Evolutionary conservation across 2,797 vertebrate genomes (phyloP), one percentile per base, ranked within the genome.

Genomic region (Taeniopygia guttata): DNA sequence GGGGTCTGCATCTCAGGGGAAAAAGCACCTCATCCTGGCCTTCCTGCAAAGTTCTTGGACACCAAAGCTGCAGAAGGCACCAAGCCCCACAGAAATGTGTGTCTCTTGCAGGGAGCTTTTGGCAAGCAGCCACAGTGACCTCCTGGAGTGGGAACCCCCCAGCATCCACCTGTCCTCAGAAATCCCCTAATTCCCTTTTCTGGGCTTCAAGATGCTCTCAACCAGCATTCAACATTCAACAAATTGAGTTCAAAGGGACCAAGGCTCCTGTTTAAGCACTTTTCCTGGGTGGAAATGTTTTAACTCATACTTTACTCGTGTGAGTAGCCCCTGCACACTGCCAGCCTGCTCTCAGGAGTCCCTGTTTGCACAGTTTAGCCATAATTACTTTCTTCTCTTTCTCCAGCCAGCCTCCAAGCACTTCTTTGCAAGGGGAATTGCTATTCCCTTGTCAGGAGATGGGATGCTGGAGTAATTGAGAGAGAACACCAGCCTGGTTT

Each of bases 321-420:
- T 25, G 66, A 88, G 89, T 4, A 79, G 63, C 63, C 84, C 54
- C 64, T 45, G 64, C 58, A 4, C 49, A 16, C 26, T n/a, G 81
- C 51, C 64, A n/a, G 80, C 68, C 82, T 78, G 85, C 67, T 96
- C 95, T 87, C 90, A 34, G 40, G 85, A 88, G 83, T 21, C 80
- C 4, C 89, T 48, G 66, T 49, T 86, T 86, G 93, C 95, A 88
- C 93, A 46, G 77, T 96, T 86, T 81, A 93, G 76, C 95, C 49
- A 5, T 95, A 95, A 94, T 96, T 94, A 93, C 91, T 94, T 94
- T 94, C 87, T 78, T 30, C 62, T 93, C 72, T 93, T 82, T 86
- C 79, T 52, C 20, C 70, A 78, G 17, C 72, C 89, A 73, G 87
- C 84, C 94, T 79, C 63, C 85, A 16, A 90, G 92, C 73, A 10